Base-by-base conservation (phyloP, 2,797 vertebrate genomes). In the Poeciliopsis turneri region DNA sequence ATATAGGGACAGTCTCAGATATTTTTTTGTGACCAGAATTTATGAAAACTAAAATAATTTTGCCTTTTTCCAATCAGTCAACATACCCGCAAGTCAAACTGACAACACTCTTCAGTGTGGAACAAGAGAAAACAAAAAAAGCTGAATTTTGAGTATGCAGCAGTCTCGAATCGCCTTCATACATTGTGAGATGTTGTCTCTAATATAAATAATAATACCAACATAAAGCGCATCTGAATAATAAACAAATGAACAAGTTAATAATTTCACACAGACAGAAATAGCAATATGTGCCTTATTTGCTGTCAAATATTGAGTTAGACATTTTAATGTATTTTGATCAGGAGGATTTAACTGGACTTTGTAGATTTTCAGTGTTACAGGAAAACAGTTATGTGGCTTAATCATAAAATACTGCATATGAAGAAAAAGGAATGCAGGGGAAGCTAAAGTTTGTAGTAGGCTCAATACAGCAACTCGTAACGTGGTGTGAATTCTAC, bases 391-490 rank as follows among this genome's bases (percentile, higher is more conserved):
- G 5, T n/a, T 70, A 25, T 45, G 5, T n/a, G n/a, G 11, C 23
- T 68, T 41, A 20, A 76, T 68, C 23, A 33, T 10, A 36, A n/a
- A 80, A 66, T 39, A 75, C n/a, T 2, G 6, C 55, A 80, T 41
- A 25, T 64, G 51, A 74, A 71, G 30, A 78, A 33, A 66, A 72
- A 66, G 47, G 75, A 51, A 70, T 70, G 55, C 13, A 47, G n/a
- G 51, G 70, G 53, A 66, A 76, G 47, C 39, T 78, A 51, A 76
- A 33, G 57, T 28, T 30, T 57, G n/a, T 30, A n/a, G n/a, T 55
- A 9, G 68, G 45, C 75, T 43, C 10, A 59, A 30, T 20, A 18
- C 33, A 55, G 33, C 23, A 12, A 28, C 68, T 45, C 41, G 15
- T 70, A 45, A 70, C 16, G 12, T 45, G 16, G 68, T 70, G 68